Evolutionary conservation across 2,113 vertebrate genomes (phyloP), one percentile per base, ranked within the genome.

Genomic region (Tauraco erythrolophus): DNA sequence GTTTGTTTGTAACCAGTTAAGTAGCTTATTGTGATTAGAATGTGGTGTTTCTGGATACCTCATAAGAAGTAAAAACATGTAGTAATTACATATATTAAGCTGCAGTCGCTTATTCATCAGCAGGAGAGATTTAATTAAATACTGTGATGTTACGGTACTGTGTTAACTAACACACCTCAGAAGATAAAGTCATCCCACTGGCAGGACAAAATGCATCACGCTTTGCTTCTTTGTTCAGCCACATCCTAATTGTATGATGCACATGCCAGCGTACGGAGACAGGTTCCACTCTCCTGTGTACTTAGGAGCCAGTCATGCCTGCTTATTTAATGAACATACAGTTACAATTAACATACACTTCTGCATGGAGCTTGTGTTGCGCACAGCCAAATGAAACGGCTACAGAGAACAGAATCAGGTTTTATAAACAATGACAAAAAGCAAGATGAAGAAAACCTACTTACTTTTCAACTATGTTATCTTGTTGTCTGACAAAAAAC

Each of bases 401-500:
- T 79, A 76, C 4, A 71, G 14, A 28, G 24, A 65, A 87, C 80
- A 71, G 22, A 27, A 61, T 37, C 5, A 5, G 14, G 46, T 81
- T 89, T 68, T 57, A 75, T 4, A 24, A 93, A 58, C 10, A 45
- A 15, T 14, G 28, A 41, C 21, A 66, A 70, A 71, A 64, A 35
- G 35, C 37, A 70, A 48, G 22, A 33, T 28, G 50, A 91, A 84
- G 30, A 92, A 81, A 35, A 53, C 57, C 8, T 50, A 95, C 99
- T 91, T 94, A 99, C 99, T 98, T 97, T 96, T 99, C 98, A 43
- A 99, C 97, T 13, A 64, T 76, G 33, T 89, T 77, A 76, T 99
- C 99, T 4, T 98, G 99, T 92, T 99, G 99, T 71, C 99, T 98
- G 50, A 99, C 97, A 88, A 99, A 99, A 97, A 99, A 99, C 81